phyloP scores from a whole-genome alignment of 2,888 invertebrate genomes.

The Aplocera efformata region DNA sequence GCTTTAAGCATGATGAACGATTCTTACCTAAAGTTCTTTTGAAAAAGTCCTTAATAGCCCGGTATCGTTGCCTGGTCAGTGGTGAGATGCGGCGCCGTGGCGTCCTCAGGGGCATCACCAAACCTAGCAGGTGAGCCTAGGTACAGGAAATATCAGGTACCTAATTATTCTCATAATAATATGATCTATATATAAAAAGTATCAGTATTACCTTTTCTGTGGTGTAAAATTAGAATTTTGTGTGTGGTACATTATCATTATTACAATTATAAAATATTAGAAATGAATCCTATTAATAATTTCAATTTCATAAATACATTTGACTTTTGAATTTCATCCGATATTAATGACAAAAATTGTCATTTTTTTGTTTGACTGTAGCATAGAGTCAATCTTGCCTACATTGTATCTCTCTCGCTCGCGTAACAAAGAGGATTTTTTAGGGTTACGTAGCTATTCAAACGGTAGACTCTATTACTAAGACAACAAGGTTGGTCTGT shows the following conservation, averaged over 20 bases:
- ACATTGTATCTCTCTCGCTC: too few species aligned
- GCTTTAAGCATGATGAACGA: not conserved
- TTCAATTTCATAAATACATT: slow-evolving; percentile 44
- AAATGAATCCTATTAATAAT: slow-evolving; percentile 51
- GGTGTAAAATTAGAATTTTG: slow-evolving; percentile 14
- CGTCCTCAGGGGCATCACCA: slow-evolving; percentile 62
- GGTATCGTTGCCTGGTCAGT: slow-evolving; percentile 58
- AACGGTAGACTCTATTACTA: too few species aligned
- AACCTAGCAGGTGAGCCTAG: slow-evolving; percentile 27
- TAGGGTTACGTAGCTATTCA: too few species aligned
- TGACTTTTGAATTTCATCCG: slow-evolving; percentile 65
- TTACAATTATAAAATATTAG: slow-evolving; percentile 8
- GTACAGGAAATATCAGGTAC: slow-evolving; percentile 1
- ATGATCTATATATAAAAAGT: not conserved
- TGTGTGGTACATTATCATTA: slow-evolving; percentile 13
- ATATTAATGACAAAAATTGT: slow-evolving; percentile 28
- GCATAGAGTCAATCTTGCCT: slow-evolving; percentile 6
- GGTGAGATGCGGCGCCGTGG: slow-evolving; percentile 69
- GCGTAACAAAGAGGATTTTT: too few species aligned
- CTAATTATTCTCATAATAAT: too few species aligned
- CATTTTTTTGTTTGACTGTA: not conserved
- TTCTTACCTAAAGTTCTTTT: slow-evolving; percentile 55
- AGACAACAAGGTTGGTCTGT: too few species aligned
- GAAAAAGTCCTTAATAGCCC: slow-evolving; percentile 61
- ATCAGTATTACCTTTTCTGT: slow-evolving; percentile 8